Conservation (phyloP, 2,888 invertebrate genomes). For the Lobophora halterata region DNA sequence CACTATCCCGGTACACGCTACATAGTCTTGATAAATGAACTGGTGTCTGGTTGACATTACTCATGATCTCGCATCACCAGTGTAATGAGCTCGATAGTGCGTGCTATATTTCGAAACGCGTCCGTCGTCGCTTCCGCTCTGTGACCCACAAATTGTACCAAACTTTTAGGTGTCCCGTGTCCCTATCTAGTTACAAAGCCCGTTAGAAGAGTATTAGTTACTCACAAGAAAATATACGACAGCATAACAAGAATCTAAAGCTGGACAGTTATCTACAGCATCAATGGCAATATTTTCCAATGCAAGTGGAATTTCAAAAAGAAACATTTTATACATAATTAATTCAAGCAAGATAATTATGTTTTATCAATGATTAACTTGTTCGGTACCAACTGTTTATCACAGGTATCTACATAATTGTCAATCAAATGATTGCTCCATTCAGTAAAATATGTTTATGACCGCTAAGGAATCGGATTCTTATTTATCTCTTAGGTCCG, state of each 20-base stretch:
- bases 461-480: conserved; percentile 49
- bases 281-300: no score
- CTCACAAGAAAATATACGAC: no score
- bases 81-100: conserved; percentile 67
- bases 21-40: conserved; percentile 39
- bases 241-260: no score
- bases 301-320: no score
- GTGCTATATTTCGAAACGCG: conserved; percentile 70
- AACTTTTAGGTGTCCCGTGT: conserved; percentile 40
- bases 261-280: no score
- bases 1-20: conserved; percentile 18
- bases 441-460: conserved; percentile 24
- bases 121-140: conserved; percentile 67
- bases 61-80: conserved; percentile 52
- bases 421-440: conserved; percentile 18
- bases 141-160: conserved; percentile 58
- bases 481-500: conserved; percentile 64
- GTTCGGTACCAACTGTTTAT: no score
- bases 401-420: no score
- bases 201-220: no score
- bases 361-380: no score
- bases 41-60: conserved; percentile 52
- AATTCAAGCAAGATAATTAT: no score
- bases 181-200: conserved; percentile 13
- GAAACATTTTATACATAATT: no score